A percentile compares a stretch with the other conserved stretches of the same genome.
Evolutionary conservation across 2,888 invertebrate species (phyloP).

Genomic region (Lasioglossum lativentre): DNA sequence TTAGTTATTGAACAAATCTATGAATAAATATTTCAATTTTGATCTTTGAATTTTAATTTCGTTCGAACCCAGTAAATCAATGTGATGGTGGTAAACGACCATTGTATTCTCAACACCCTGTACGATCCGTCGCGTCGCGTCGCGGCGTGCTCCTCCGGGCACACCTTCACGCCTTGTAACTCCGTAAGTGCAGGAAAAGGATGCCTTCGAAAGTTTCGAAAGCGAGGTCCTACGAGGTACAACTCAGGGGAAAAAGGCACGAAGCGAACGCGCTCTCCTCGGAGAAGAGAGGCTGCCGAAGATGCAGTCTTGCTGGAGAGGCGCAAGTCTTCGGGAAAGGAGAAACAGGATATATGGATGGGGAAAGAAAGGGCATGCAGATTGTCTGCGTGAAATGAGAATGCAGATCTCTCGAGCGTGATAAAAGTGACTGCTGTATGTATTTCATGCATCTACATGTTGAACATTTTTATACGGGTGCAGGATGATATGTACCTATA

Average conservation of each 20-base stretch:
- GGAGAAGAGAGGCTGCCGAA: slow-evolving; percentile 40
- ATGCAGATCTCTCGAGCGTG: slow-evolving; percentile 58
- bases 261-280: slow-evolving; percentile 34
- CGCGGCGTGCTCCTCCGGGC: not conserved
- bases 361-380: slow-evolving; percentile 46
- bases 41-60: too few relatives aligned
- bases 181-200: slow-evolving; percentile 12
- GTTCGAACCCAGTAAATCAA: too few relatives aligned
- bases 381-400: slow-evolving; percentile 67
- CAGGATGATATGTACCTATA: not conserved
- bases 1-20: too few relatives aligned
- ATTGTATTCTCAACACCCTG: not conserved
- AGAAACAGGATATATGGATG: slow-evolving; percentile 14
- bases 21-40: too few relatives aligned
- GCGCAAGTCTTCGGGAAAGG: not conserved
- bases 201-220: slow-evolving; percentile 51
- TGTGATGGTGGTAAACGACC: not conserved
- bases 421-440: slow-evolving; percentile 43
- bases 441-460: slow-evolving; percentile 1
- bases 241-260: slow-evolving; percentile 25
- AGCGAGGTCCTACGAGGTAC: slow-evolving; percentile 24
- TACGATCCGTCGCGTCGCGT: not conserved
- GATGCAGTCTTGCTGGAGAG: slow-evolving; percentile 28
- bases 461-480: not conserved
- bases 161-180: not conserved